phyloP scores from a whole-genome alignment of 2,797 vertebrate genomes.

The Lepus townsendii region DNA sequence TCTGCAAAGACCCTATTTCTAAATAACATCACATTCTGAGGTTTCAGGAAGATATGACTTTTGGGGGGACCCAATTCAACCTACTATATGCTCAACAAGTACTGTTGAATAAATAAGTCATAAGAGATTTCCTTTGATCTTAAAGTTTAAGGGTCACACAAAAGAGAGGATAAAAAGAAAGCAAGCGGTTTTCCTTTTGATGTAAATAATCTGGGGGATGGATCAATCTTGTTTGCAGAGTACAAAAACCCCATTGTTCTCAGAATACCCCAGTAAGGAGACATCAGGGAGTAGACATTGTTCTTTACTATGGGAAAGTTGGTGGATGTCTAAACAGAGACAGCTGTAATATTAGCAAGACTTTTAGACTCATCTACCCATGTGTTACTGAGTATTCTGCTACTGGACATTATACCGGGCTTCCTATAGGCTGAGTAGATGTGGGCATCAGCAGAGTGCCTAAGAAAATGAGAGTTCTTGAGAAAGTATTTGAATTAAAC shows the following conservation, averaged over 20 bases:
- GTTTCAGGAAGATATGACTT: neutral
- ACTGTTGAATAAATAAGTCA: neutral
- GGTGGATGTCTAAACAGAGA: neutral
- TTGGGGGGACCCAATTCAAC: neutral
- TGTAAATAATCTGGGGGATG: neutral
- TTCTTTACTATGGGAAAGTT: neutral
- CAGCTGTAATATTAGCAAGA: neutral
- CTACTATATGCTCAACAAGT: neutral
- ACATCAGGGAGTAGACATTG: neutral
- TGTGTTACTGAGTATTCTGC: neutral
- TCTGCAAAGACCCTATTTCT: neutral
- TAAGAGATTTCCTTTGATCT: neutral
- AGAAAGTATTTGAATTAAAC: constrained; percentile 36
- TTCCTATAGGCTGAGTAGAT: neutral
- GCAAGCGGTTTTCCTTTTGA: neutral
- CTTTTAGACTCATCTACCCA: neutral
- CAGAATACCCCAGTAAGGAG: neutral
- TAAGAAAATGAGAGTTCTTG: neutral
- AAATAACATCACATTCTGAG: neutral
- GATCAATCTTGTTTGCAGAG: neutral
- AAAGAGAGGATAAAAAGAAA: neutral
- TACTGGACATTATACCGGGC: too few relatives aligned
- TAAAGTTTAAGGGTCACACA: neutral
- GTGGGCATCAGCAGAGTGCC: neutral
- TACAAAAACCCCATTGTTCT: neutral